Evolutionary conservation across 2,797 vertebrate species (phyloP).

Genomic region (Macropus fuliginosus): DNA sequence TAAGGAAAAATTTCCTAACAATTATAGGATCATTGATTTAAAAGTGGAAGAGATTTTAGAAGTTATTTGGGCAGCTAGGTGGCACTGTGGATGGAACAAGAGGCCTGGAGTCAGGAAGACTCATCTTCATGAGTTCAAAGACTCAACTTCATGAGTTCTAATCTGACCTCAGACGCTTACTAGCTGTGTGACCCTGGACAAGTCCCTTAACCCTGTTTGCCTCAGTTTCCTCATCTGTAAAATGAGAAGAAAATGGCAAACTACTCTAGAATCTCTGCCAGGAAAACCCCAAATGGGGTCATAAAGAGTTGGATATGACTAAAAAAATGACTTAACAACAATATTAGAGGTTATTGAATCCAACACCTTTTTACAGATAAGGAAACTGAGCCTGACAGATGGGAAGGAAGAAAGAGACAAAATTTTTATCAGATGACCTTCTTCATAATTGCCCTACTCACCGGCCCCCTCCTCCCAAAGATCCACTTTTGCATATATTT

Average conservation of each 20-base stretch:
- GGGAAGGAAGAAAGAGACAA: neutral
- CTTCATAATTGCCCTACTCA: neutral
- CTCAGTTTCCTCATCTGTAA: neutral
- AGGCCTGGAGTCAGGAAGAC: conserved; percentile 18
- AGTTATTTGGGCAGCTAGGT: conserved; percentile 4
- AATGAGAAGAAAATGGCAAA: neutral
- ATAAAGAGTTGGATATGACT: neutral
- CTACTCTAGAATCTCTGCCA: neutral
- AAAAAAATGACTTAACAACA: neutral
- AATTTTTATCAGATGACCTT: neutral
- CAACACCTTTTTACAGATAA: neutral
- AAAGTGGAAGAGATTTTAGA: neutral
- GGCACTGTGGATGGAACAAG: neutral
- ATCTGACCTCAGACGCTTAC: neutral
- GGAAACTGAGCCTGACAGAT: neutral
- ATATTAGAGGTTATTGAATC: neutral
- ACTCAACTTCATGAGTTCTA: neutral
- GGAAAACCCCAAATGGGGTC: too few relatives aligned
- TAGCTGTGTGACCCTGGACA: neutral
- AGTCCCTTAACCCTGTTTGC: neutral
- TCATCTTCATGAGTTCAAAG: conserved; percentile 13
- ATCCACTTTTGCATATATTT: neutral
- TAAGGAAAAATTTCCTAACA: neutral
- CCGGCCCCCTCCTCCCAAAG: neutral
- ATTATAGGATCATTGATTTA: neutral